Evolutionary conservation across 2,113 vertebrate genomes (phyloP), one percentile per base, ranked within the genome.

Genomic region (Diphyllodes magnificus): DNA sequence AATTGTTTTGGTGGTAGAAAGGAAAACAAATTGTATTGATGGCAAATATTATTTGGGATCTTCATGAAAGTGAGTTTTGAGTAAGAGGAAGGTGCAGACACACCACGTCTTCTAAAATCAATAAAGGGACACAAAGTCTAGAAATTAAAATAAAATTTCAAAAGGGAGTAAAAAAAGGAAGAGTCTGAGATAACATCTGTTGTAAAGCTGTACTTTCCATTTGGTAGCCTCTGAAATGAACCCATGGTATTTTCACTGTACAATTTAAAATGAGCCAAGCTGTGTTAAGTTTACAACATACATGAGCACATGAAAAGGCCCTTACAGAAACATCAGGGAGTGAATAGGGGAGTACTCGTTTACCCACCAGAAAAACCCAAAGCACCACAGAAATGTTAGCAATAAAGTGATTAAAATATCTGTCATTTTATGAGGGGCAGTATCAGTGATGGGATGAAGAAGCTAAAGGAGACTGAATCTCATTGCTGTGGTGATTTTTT

Each of bases 401-500:
- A 76, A 53, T 77, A 51, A 90, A 95, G 27, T 13, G 17, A 60
- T 65, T 69, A 66, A 95, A 89, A 83, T 82, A 88, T 39, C 31
- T 80, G 11, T 35, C 11, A 8, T 64, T 90, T 93, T 88, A 53
- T 73, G 22, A 78, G 44, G 8, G 15, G 14, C 27, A 88, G 63
- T 78, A 42, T 14, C 39, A 56, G 59, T 45, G 50, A 31, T 27
- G 47, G 22, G 60, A 47, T 39, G 69, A 88, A 70, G 68, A 70
- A 66, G 12, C 40, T 17, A 40, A 60, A 22, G 15, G 50, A 90
- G 51, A 37, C 13, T 35, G 72, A 90, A 66, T 64, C 39, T 73
- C 56, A 31, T 33, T 53, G n/a, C 11, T 82, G 33, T 51, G 25
- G 15, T 15, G 22, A 17, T 19, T 47, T 64, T 37, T 44, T 18